Evolutionary conservation across 1,140 invertebrate genomes (phyloP).

Genomic region (Drosophila melanica): DNA sequence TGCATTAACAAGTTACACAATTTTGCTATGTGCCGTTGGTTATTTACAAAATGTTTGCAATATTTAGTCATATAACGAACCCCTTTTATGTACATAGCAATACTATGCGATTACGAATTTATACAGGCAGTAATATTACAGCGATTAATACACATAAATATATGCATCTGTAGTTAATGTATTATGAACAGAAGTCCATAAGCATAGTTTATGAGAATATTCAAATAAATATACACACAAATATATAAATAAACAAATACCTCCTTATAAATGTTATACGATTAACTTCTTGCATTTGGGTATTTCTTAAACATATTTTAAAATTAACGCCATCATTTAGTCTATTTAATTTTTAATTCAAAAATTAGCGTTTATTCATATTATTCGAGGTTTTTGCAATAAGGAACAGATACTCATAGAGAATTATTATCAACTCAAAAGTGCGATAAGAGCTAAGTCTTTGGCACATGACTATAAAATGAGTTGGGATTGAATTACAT

Average conservation of each 20-base stretch:
- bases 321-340: background rate
- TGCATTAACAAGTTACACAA: conserved; percentile 31
- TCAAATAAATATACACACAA: conserved; percentile 28
- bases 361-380: conserved; percentile 1
- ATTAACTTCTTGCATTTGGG: too few species aligned
- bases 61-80: conserved; percentile 14
- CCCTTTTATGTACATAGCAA: conserved; percentile 25
- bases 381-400: conserved; percentile 3
- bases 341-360: background rate
- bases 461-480: conserved; percentile 20
- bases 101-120: conserved; percentile 44
- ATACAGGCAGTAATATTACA: conserved; percentile 30
- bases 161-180: conserved; percentile 14
- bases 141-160: background rate
- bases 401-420: conserved; percentile 20
- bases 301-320: background rate
- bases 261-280: background rate
- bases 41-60: conserved; percentile 26
- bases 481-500: conserved; percentile 6
- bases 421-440: background rate
- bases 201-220: conserved; percentile 20
- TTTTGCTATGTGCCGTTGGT: conserved; percentile 5
- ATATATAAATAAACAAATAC: conserved; percentile 16
- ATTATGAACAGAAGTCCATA: conserved; percentile 20
- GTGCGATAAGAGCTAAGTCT: conserved; percentile 14